Percentiles rank a stretch among this genome's conserved stretches.
Evolutionary conservation across 1,140 invertebrate species (phyloP).

Genomic region (Copidosoma floridanum): DNA sequence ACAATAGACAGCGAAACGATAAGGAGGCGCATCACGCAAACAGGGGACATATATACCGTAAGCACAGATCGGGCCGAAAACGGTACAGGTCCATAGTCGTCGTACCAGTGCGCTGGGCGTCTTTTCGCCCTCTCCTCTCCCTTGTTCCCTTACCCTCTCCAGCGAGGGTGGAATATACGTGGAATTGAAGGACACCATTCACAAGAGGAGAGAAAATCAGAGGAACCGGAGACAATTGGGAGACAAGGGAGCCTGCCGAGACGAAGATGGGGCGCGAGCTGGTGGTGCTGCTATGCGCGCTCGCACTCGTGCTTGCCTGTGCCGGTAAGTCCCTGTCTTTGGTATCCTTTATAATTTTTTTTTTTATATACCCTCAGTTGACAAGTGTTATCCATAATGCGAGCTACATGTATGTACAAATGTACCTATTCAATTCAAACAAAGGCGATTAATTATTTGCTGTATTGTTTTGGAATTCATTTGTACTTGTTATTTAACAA

Average conservation of each 20-base stretch:
- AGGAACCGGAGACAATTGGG: neutral
- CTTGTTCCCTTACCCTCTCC: neutral
- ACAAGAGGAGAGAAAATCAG: constrained; percentile 10
- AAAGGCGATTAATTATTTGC: too few species aligned
- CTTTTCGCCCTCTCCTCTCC: neutral
- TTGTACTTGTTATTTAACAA: too few species aligned
- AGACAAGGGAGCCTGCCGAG: constrained; percentile 30
- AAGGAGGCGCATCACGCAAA: too few species aligned
- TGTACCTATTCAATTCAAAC: too few species aligned
- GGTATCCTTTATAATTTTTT: neutral
- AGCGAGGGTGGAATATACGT: neutral
- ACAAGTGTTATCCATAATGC: too few species aligned
- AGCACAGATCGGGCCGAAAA: too few species aligned
- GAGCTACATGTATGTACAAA: too few species aligned
- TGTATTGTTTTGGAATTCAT: too few species aligned
- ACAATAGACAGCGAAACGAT: too few species aligned
- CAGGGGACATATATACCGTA: too few species aligned
- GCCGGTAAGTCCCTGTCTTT: constrained; percentile 47
- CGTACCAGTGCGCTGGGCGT: too few species aligned
- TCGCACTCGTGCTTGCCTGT: constrained; percentile 39
- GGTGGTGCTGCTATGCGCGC: constrained; percentile 36
- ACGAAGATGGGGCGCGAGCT: constrained; percentile 42
- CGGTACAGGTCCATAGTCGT: too few species aligned
- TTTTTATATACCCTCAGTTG: neutral
- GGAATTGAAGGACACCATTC: neutral